These are phyloP conservation scores for Chrysocyon brachyurus DNA, from an alignment of 2,797 vertebrate genomes.

Conservation along the genomic window DNA sequence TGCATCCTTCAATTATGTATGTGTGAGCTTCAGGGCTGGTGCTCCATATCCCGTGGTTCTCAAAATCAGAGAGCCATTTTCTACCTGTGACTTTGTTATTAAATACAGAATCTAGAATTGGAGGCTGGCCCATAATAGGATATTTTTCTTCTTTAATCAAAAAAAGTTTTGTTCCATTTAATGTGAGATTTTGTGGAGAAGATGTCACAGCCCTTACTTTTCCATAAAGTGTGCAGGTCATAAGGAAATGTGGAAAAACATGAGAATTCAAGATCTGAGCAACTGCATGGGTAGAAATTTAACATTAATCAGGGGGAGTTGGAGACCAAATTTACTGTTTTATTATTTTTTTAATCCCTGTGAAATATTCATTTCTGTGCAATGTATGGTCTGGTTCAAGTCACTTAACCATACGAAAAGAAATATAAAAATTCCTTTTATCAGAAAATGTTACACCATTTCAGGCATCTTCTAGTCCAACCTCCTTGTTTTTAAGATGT, in stretches of 20 bases:
- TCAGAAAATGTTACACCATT: not conserved
- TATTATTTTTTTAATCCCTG: not conserved
- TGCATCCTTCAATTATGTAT: not conserved
- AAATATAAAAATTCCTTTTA: not conserved
- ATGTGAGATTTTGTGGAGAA: not conserved
- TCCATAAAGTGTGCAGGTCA: not conserved
- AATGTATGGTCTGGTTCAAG: not conserved
- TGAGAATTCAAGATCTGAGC: not conserved
- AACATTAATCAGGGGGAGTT: not conserved
- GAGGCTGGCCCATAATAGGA: not conserved
- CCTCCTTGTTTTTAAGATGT: not conserved
- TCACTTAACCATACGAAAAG: constrained; percentile 17
- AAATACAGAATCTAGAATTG: not conserved
- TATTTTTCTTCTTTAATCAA: not conserved
- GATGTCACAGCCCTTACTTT: not conserved
- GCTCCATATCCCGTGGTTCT: not conserved
- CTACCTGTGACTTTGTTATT: not conserved
- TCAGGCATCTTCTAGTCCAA: not conserved
- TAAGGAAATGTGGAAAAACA: constrained; percentile 30
- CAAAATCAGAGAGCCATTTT: not conserved
- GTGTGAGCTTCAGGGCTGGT: not conserved
- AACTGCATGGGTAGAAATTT: not conserved
- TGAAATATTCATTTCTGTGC: not conserved
- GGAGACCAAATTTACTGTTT: not conserved
- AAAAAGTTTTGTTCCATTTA: constrained; percentile 29